These are phyloP conservation scores for Myotis planiceps DNA, from an alignment of 2,797 vertebrate genomes.

Conservation along the genomic window DNA sequence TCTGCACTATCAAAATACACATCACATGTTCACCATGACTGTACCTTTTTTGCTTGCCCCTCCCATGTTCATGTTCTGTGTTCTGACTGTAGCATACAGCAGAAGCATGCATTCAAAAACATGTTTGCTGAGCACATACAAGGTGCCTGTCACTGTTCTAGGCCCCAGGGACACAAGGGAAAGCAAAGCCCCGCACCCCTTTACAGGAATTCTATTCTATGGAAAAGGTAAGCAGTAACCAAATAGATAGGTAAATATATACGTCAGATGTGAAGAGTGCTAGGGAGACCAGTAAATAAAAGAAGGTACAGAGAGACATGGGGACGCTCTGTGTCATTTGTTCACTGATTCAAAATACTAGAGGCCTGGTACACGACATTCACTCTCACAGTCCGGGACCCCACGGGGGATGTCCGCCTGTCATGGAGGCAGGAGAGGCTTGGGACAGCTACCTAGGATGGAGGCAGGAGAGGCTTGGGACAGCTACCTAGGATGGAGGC, in stretches of 20 bases:
- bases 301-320: not conserved
- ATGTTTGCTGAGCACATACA: not conserved
- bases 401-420: too few species aligned
- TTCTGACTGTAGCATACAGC: not conserved
- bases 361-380: too few species aligned
- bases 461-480: too few species aligned
- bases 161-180: not conserved
- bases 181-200: not conserved
- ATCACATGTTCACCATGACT: not conserved
- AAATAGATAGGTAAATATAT: not conserved
- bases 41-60: not conserved
- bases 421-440: too few species aligned
- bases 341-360: slow-evolving; percentile 2
- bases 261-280: not conserved
- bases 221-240: not conserved
- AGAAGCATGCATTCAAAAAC: not conserved
- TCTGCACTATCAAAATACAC: not conserved
- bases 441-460: too few species aligned
- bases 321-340: not conserved
- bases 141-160: not conserved
- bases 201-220: not conserved
- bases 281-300: not conserved
- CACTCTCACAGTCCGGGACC: too few species aligned
- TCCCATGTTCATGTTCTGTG: not conserved
- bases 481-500: too few species aligned